A percentile compares a stretch with the other conserved stretches of the same genome.
Evolutionary conservation across 2,888 invertebrate genomes (phyloP).

Genomic region (Agriopis marginaria): DNA sequence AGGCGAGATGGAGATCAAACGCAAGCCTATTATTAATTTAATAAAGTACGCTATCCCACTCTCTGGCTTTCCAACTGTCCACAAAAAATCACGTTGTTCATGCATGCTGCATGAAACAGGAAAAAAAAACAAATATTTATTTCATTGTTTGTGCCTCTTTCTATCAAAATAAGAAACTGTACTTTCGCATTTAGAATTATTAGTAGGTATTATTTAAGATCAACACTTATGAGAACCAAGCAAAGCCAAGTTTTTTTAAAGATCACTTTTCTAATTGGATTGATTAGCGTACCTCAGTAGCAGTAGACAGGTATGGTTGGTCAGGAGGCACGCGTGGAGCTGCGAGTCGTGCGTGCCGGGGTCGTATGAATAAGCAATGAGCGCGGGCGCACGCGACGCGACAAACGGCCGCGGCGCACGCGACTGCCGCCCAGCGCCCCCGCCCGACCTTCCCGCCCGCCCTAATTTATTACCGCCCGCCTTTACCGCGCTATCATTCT

Average conservation of each 20-base stretch:
- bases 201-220: no score
- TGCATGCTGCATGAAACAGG: no score
- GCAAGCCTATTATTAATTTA: no score
- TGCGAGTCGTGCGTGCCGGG: slow-evolving; percentile 68
- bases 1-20: no score
- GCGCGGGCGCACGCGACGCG: slow-evolving; percentile 83
- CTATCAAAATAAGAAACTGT: no score
- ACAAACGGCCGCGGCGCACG: slow-evolving; percentile 76
- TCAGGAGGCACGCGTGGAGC: slow-evolving; percentile 33
- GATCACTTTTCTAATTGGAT: slow-evolving; percentile 12
- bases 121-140: no score
- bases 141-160: no score
- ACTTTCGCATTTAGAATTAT: no score
- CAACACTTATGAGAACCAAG: background rate
- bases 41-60: no score
- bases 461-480: slow-evolving; percentile 76
- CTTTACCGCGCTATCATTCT: slow-evolving; percentile 67
- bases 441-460: slow-evolving; percentile 52
- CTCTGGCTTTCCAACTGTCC: no score
- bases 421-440: slow-evolving; percentile 64
- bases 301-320: slow-evolving; percentile 39
- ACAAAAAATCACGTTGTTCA: no score
- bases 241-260: background rate
- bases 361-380: slow-evolving; percentile 84
- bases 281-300: slow-evolving; percentile 39